phyloP scores from a whole-genome alignment of 1,140 invertebrate genomes.

The Cyphomyrmex costatus region DNA sequence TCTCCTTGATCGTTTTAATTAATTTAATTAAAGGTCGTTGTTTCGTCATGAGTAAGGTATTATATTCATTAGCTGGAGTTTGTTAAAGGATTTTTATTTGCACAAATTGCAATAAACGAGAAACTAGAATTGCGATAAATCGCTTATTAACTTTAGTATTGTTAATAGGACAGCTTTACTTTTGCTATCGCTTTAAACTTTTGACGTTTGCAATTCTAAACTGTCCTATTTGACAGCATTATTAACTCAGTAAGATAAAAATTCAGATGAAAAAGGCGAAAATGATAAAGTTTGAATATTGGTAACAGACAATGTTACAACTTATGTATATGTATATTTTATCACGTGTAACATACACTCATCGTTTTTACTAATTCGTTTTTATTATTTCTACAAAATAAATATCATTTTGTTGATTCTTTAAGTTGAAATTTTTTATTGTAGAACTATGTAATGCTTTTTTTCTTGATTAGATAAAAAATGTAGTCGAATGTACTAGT shows the following conservation, averaged over 20 bases:
- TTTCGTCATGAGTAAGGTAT: background rate
- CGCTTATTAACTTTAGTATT: background rate
- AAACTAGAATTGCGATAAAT: background rate
- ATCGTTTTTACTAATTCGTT: background rate
- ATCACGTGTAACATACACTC: conserved; percentile 1
- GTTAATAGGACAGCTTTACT: background rate
- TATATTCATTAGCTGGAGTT: background rate
- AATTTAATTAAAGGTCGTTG: conserved; percentile 15
- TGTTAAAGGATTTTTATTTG: background rate
- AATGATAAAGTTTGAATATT: background rate
- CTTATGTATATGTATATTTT: conserved; percentile 3
- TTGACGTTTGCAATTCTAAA: background rate
- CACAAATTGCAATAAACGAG: background rate
- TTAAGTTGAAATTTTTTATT: background rate
- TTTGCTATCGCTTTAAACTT: background rate
- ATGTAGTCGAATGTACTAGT: background rate
- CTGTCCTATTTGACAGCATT: background rate
- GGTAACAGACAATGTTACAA: background rate
- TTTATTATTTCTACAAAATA: background rate
- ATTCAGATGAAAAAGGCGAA: background rate
- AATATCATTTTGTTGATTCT: background rate
- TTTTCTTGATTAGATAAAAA: background rate
- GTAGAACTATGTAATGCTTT: background rate
- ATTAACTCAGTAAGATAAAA: background rate
- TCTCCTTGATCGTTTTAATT: conserved; percentile 3